Conservation (phyloP, 2,888 invertebrate species). For the Drosophila picticornis region DNA sequence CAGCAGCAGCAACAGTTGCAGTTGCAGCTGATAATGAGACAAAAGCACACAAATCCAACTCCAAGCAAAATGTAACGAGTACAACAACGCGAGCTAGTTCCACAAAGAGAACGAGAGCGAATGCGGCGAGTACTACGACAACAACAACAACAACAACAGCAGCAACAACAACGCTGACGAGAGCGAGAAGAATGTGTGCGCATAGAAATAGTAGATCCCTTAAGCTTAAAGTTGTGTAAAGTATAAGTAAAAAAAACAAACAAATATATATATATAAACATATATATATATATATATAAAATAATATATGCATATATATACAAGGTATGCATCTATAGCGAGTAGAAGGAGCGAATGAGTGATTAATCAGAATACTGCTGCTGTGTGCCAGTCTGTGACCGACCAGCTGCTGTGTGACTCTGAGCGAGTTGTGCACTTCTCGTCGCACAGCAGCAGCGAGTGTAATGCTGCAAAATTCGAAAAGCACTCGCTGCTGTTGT, state of each 20-base stretch:
- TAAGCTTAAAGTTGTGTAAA: slow-evolving; percentile 79
- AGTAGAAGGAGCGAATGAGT: slow-evolving; percentile 28
- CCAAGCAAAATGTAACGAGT: slow-evolving; percentile 60
- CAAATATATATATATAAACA: slow-evolving; percentile 44
- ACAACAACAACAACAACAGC: slow-evolving; percentile 11
- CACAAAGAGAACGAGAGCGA: slow-evolving; percentile 13
- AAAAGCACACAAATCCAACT: slow-evolving; percentile 53
- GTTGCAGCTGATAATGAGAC: slow-evolving; percentile 15
- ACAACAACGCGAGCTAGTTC: slow-evolving; percentile 18
- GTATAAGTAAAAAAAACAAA: slow-evolving; percentile 61
- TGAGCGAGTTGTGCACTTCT: background rate
- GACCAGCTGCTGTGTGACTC: background rate
- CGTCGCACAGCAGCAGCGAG: slow-evolving; percentile 7
- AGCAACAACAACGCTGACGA: slow-evolving; percentile 13
- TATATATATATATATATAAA: slow-evolving; percentile 46
- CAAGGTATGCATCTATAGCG: slow-evolving; percentile 24
- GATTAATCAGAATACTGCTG: slow-evolving; percentile 16
- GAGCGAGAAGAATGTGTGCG: slow-evolving; percentile 29
- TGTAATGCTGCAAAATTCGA: slow-evolving; percentile 54
- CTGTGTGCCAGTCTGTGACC: slow-evolving; percentile 18
- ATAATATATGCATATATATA: slow-evolving; percentile 40
- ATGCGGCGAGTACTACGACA: background rate
- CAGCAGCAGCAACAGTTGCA: slow-evolving; percentile 21
- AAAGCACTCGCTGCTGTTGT: slow-evolving; percentile 15
- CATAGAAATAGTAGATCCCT: slow-evolving; percentile 60